A percentile compares a stretch with the other conserved stretches of the same genome.
These are phyloP conservation scores for Drosophila cognata DNA, from an alignment of 2,888 invertebrate species.

Conservation along the genomic window DNA sequence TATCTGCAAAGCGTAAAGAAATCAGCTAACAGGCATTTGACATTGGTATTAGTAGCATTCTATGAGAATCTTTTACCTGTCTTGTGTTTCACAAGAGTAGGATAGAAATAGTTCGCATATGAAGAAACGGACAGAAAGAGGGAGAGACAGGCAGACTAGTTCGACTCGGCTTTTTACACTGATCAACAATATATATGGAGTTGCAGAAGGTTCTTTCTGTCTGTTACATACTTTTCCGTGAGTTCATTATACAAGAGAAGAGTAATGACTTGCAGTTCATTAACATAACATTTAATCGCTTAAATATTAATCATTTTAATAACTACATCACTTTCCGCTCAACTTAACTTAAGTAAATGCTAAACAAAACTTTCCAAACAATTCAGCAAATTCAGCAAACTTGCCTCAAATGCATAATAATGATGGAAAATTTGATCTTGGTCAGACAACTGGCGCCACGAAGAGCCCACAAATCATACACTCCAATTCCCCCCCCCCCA, in stretches of 20 bases:
- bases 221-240: neutral
- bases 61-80: neutral
- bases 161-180: neutral
- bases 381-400: slow-evolving; percentile 6
- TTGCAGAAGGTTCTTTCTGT: neutral
- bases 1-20: neutral
- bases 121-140: too few species aligned
- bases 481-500: slow-evolving; percentile 3
- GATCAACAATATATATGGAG: neutral
- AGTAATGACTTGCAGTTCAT: neutral
- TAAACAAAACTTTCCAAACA: slow-evolving; percentile 3
- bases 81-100: neutral
- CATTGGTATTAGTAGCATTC: neutral
- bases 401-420: slow-evolving; percentile 30
- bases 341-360: slow-evolving; percentile 3
- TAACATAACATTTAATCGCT: neutral
- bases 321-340: neutral
- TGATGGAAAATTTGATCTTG: slow-evolving; percentile 36
- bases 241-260: neutral
- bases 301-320: neutral
- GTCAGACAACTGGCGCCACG: slow-evolving; percentile 57
- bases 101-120: too few species aligned
- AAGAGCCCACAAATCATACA: slow-evolving; percentile 49
- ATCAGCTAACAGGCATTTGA: neutral
- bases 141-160: neutral